A percentile compares a stretch with the other conserved stretches of the same genome.
These are phyloP conservation scores for Brienomyrus longianalis DNA, from an alignment of 2,113 vertebrate genomes.

Conservation along the genomic window DNA sequence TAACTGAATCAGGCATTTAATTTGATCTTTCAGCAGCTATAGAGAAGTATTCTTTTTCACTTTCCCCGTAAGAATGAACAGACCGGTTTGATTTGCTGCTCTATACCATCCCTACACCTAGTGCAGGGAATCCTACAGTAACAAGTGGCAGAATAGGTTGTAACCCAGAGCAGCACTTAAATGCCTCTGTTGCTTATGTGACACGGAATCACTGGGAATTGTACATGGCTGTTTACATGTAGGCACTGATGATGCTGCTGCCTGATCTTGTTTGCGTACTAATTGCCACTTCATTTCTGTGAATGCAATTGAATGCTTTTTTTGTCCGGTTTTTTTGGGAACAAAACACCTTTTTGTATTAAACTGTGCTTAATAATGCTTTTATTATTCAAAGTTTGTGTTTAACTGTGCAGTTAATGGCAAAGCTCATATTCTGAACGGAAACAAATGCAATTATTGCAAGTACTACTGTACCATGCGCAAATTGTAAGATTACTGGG, in stretches of 20 bases:
- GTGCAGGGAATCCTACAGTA: not conserved
- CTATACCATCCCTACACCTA: not conserved
- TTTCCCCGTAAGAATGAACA: not conserved
- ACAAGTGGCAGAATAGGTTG: not conserved
- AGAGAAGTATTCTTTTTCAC: not conserved
- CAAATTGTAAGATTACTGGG: not conserved
- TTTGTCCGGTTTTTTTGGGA: not conserved
- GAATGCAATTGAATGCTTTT: too few species aligned
- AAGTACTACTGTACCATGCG: not conserved
- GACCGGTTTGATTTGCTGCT: not conserved
- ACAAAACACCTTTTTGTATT: not conserved
- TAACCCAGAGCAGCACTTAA: not conserved
- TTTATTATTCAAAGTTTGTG: not conserved
- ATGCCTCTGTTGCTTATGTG: not conserved
- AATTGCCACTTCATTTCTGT: not conserved
- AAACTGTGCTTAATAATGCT: constrained; percentile 5
- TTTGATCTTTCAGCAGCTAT: not conserved
- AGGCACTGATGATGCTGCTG: not conserved
- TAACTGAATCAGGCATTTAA: not conserved
- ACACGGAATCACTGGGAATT: too few species aligned
- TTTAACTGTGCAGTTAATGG: not conserved
- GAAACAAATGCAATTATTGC: not conserved
- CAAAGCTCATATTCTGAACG: not conserved
- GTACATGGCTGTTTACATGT: not conserved
- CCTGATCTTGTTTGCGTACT: not conserved